Evolutionary conservation across 2,113 vertebrate species (phyloP), one percentile per base, ranked within the genome.

Genomic region (Eonycteris spelaea): DNA sequence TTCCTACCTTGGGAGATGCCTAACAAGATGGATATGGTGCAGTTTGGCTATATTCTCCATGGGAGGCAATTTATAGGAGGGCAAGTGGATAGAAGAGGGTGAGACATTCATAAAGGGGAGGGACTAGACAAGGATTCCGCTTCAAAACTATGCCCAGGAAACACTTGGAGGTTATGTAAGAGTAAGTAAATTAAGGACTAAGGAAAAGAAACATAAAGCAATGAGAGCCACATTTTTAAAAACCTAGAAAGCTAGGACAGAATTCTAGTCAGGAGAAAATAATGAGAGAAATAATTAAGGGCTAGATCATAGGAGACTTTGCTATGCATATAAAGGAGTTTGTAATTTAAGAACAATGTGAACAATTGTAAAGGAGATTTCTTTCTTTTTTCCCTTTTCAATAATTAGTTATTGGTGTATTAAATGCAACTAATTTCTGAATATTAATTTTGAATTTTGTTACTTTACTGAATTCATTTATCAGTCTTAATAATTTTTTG

Each of bases 1-100:
- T 79, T 68, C 10, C 40, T 61, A 9, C 14, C 43, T 53, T 15
- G 35, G 11, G 57, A 74, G 16, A 28, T 9, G 16, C 3, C 55
- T 75, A 95, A 35, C 28, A 53, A 67, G 15, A 18, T 40, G 1
- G 11, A 10, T 3, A 51, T 71, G 33, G 45, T 11, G 6, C n/a
- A 40, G 3, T 15, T 40, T 67, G 28, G 2, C 33, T 77, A 6
- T 5, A 18, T 43, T 35, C 33, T 51, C 6, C 57, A 11, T 19
- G 12, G 19, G 2, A 1, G 5, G 12, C 28, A 26, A 5, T 43
- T n/a, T n/a, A 30, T 24, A 40, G 4, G 2, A 67, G 7, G 6
- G 21, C 6, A 53, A 18, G 3, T 53, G 0, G 10, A 43, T 2
- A 78, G 14, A 15, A 71, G 14, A 1, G 19, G 19, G 19, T 45